A percentile compares a stretch with the other conserved stretches of the same genome.
Conservation (phyloP, 1,140 invertebrate genomes). For the Solenopsis fugax region DNA sequence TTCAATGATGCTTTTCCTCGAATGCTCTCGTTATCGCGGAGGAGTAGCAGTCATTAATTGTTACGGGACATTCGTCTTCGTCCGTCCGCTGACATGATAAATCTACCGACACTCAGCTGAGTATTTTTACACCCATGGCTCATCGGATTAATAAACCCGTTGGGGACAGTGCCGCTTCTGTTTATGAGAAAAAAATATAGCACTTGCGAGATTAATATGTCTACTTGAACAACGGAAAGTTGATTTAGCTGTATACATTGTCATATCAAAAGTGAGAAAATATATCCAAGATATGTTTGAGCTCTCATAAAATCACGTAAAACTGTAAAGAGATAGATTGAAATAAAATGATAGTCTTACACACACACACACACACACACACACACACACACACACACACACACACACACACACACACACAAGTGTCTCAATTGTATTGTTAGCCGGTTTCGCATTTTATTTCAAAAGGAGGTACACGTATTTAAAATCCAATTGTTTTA, state of each 20-base stretch:
- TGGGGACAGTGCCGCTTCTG: constrained; percentile 12
- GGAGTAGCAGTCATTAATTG: constrained; percentile 59
- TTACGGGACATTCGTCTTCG: constrained; percentile 59
- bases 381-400: too few relatives aligned
- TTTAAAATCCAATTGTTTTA: constrained; percentile 10
- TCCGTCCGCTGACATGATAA: constrained; percentile 43
- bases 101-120: constrained; percentile 53
- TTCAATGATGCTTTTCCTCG: constrained; percentile 33
- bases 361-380: too few relatives aligned
- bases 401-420: too few relatives aligned
- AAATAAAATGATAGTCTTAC: constrained; percentile 2
- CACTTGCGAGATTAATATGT: constrained; percentile 37
- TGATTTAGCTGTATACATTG: constrained; percentile 11
- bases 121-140: constrained; percentile 48
- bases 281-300: not conserved
- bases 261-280: not conserved
- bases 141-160: constrained; percentile 60
- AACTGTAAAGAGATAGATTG: constrained; percentile 6
- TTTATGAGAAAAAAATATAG: constrained; percentile 45
- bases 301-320: not conserved
- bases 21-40: constrained; percentile 6
- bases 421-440: not conserved
- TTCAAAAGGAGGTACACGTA: not conserved
- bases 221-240: constrained; percentile 33
- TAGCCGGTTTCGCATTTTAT: not conserved